These are phyloP conservation scores for Saguinus imperator DNA, from an alignment of 2,113 vertebrate genomes.

Conservation along the genomic window DNA sequence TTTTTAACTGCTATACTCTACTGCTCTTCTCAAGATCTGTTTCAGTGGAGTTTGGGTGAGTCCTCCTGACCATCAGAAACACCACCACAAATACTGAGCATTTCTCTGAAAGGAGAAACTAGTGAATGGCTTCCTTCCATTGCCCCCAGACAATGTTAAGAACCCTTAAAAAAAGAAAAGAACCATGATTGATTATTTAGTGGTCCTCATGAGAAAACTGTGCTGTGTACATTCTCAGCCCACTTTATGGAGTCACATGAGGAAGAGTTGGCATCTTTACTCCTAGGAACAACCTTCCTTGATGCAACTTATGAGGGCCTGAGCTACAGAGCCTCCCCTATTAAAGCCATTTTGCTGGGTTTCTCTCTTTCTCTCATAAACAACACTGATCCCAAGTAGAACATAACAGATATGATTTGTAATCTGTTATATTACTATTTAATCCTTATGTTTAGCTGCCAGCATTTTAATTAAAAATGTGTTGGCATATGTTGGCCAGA, in stretches of 20 bases:
- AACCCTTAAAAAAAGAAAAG: background rate
- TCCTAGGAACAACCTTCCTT: background rate
- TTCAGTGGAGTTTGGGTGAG: background rate
- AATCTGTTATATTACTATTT: background rate
- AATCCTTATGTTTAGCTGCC: background rate
- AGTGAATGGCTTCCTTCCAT: background rate
- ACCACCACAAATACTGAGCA: background rate
- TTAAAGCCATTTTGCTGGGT: background rate
- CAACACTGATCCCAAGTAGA: background rate
- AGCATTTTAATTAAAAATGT: constrained; percentile 50
- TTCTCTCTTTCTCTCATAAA: background rate
- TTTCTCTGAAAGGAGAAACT: background rate
- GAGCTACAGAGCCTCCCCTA: background rate
- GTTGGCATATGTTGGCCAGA: background rate
- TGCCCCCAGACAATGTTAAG: background rate
- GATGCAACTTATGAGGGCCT: background rate
- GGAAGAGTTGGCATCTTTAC: background rate
- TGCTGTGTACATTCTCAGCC: background rate
- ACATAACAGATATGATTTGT: background rate
- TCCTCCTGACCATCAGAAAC: background rate
- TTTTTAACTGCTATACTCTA: too few relatives aligned
- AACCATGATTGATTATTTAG: background rate
- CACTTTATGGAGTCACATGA: too few relatives aligned
- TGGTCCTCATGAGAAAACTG: background rate
- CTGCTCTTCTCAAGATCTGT: background rate